phyloP scores from a whole-genome alignment of 2,888 invertebrate species.

The Pristionchus maxplancki region DNA sequence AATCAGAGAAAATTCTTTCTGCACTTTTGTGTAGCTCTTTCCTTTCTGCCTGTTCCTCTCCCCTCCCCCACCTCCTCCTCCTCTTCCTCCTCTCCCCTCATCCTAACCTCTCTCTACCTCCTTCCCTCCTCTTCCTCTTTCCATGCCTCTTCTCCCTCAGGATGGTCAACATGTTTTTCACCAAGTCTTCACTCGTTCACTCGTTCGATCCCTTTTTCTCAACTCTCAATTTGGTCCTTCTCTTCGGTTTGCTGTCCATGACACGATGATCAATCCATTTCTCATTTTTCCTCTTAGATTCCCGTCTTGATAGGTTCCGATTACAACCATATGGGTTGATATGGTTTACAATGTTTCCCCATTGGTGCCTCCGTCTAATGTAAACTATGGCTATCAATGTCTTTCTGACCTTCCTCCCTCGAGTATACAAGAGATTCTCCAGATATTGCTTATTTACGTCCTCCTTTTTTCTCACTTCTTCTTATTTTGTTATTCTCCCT shows the following conservation, averaged over 20 bases:
- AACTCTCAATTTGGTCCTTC: background rate
- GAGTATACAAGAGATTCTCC: background rate
- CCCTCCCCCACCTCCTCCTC: background rate
- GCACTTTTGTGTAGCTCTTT: background rate
- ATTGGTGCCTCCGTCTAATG: background rate
- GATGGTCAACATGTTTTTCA: slow-evolving; percentile 49
- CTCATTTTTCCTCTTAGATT: no score
- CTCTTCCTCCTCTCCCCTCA: background rate
- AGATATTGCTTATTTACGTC: background rate
- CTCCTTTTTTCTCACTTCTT: slow-evolving; percentile 2
- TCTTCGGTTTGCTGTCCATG: no score
- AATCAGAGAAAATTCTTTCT: background rate
- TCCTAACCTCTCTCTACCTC: background rate
- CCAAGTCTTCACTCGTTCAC: slow-evolving; percentile 35
- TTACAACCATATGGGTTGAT: background rate
- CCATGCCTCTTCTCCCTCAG: background rate
- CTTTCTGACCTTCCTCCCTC: no score
- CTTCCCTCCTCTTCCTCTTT: background rate
- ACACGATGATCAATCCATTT: no score
- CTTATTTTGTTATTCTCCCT: slow-evolving; percentile 40
- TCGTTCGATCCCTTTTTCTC: slow-evolving; percentile 5
- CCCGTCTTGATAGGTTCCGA: no score
- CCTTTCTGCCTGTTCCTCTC: background rate
- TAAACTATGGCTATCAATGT: background rate
- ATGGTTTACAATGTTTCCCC: background rate